These are phyloP conservation scores for Paratrypauchen microcephalus DNA, from an alignment of 2,797 vertebrate genomes.

Conservation along the genomic window DNA sequence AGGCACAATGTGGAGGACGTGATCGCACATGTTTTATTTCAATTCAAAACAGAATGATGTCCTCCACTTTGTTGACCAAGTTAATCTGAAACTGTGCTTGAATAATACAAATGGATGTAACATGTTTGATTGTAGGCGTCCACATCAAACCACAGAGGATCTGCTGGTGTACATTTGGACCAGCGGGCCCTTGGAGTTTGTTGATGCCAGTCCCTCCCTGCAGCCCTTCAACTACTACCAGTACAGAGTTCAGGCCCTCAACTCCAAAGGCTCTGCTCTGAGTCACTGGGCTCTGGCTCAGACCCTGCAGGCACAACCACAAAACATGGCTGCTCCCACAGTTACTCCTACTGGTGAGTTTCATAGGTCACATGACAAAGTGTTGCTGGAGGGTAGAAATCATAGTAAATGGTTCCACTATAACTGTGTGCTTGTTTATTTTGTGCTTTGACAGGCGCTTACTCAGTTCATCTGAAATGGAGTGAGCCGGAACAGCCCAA, in stretches of 20 bases:
- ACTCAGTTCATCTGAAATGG: constrained; percentile 82
- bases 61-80: not conserved
- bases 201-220: constrained; percentile 78
- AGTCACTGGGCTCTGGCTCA: constrained; percentile 81
- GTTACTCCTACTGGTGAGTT: constrained; percentile 73
- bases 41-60: constrained; percentile 26
- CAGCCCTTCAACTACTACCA: constrained; percentile 84
- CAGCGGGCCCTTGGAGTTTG: constrained; percentile 82
- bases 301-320: constrained; percentile 83
- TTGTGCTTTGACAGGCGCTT: constrained; percentile 58
- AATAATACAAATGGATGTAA: constrained; percentile 8
- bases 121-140: constrained; percentile 73
- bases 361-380: not conserved
- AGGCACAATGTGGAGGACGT: constrained; percentile 46
- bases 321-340: constrained; percentile 77
- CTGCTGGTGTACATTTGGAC: constrained; percentile 86
- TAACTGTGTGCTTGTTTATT: constrained; percentile 11
- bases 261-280: constrained; percentile 79
- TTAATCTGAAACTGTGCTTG: not conserved
- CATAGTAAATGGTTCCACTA: constrained; percentile 8
- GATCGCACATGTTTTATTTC: constrained; percentile 48
- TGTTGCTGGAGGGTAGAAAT: not conserved
- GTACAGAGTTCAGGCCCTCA: constrained; percentile 80
- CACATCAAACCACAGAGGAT: constrained; percentile 75
- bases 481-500: constrained; percentile 80